A percentile compares a stretch with the other conserved stretches of the same genome.
Conservation (phyloP, 2,888 invertebrate species). For the Lysandra bellargus region DNA sequence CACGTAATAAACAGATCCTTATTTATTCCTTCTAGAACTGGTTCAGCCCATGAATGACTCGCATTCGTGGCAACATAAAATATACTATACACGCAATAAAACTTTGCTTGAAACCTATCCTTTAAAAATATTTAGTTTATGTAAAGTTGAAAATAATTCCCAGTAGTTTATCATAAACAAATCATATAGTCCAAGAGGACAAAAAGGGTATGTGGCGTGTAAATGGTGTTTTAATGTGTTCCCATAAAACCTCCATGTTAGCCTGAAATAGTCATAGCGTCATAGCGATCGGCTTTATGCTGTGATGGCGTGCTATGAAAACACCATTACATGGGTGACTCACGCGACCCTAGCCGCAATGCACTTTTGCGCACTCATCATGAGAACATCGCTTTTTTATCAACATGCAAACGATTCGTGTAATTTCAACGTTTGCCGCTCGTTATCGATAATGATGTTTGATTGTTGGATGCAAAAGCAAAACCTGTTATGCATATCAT, state of each 20-base stretch:
- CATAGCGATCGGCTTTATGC: conserved; percentile 28
- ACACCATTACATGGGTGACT: neutral
- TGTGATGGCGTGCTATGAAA: conserved; percentile 24
- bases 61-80: neutral
- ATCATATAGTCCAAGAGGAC: neutral
- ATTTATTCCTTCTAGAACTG: neutral
- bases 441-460: conserved; percentile 15
- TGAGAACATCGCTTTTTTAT: conserved; percentile 19
- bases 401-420: conserved; percentile 15
- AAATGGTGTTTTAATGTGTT: conserved; percentile 23
- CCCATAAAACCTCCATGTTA: neutral
- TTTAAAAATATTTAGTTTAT: neutral
- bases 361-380: conserved; percentile 28
- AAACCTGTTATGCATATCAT: neutral
- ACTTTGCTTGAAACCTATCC: neutral
- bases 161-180: neutral
- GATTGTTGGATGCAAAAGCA: neutral
- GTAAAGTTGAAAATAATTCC: neutral
- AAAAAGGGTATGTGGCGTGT: conserved; percentile 10
- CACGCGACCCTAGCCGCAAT: conserved; percentile 15
- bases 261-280: conserved; percentile 25
- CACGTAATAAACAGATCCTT: conserved; percentile 7
- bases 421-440: conserved; percentile 4
- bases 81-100: too few species aligned
- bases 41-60: neutral